Evolutionary conservation across 1,140 invertebrate genomes (phyloP).

Genomic region (Hestina assimilis): DNA sequence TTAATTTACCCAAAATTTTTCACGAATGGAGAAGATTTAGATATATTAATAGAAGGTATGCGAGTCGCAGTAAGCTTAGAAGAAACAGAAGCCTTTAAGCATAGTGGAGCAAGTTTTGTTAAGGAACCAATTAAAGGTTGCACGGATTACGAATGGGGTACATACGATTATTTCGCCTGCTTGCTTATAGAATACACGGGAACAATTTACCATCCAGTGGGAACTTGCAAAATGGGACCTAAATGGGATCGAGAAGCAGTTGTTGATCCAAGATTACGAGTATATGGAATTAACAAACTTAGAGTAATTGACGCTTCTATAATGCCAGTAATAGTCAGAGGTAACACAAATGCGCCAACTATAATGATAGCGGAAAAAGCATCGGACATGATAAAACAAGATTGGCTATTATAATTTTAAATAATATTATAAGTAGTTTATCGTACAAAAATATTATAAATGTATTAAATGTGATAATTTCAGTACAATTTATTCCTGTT

Average conservation of each 20-base stretch:
- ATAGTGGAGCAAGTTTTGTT: constrained; percentile 79
- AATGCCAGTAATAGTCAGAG: constrained; percentile 81
- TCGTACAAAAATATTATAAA: too few relatives aligned
- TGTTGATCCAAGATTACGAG: constrained; percentile 84
- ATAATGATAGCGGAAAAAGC: constrained; percentile 83
- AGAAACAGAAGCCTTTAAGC: constrained; percentile 80
- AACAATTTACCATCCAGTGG: constrained; percentile 88
- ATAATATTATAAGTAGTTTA: too few relatives aligned
- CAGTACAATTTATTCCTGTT: too few relatives aligned
- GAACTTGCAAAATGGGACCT: constrained; percentile 93
- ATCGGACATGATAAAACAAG: constrained; percentile 80
- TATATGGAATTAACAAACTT: constrained; percentile 84
- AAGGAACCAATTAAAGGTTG: constrained; percentile 81
- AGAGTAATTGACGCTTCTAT: constrained; percentile 88
- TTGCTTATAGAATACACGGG: constrained; percentile 82
- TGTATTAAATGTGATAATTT: too few relatives aligned
- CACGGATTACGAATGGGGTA: constrained; percentile 79
- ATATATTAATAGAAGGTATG: constrained; percentile 80
- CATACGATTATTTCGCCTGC: constrained; percentile 85
- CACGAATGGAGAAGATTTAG: constrained; percentile 80
- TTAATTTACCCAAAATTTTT: constrained; percentile 90
- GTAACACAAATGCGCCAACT: constrained; percentile 81
- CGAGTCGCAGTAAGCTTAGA: constrained; percentile 78
- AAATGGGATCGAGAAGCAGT: constrained; percentile 82
- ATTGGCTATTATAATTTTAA: constrained; percentile 52